Base-by-base conservation (phyloP, 1,140 invertebrate species). In the Pristionchus pacificus region DNA sequence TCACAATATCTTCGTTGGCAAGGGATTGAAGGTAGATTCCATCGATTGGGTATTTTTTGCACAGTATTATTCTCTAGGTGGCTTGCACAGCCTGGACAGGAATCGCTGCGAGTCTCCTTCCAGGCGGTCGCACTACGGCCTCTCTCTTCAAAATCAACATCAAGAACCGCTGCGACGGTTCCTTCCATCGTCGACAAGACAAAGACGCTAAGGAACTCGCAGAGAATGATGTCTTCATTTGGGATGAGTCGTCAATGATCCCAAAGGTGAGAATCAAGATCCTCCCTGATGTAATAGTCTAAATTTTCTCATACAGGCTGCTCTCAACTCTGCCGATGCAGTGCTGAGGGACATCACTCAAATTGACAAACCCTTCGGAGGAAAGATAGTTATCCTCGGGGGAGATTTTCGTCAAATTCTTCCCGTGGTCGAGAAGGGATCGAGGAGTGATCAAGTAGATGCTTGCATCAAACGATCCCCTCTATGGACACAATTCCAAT, bases 401-500 rank as follows among this genome's bases (percentile, higher is more conserved):
- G 71, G 65, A 1, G 72, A 75, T 38, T 75, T 68, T 32, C 60
- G 64, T 15, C 74, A 76, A 33, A 30, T 60, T 2, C 61, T 76
- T 1, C 74, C 72, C 13, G 57, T 71, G 13, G 32, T 64, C 6
- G 57, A 74, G 14, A 57, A 61, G 19, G 24, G 24, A 38, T 14
- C 28, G 30, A 32, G 19, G 19, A 25, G 28, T 2, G 60, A 65
- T 2, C 57, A 38, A 59, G 30, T 65, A 49, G 30, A 31, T 1
- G 27, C 28, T 49, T 71, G 33, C 49, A 30, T 74, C 15, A 74
- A 74, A 29, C 29, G 25, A 10, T 73, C 71, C 3, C 24, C 10
- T 15, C 61, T 61, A 10, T 74, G 71, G 59, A 15, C 2, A 1
- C 19, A 31, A 15, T 74, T 74, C 63, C n/a, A 60, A 31, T n/a